Evolutionary conservation across 2,113 vertebrate species (phyloP).

Genomic region (Phoxinus phoxinus): DNA sequence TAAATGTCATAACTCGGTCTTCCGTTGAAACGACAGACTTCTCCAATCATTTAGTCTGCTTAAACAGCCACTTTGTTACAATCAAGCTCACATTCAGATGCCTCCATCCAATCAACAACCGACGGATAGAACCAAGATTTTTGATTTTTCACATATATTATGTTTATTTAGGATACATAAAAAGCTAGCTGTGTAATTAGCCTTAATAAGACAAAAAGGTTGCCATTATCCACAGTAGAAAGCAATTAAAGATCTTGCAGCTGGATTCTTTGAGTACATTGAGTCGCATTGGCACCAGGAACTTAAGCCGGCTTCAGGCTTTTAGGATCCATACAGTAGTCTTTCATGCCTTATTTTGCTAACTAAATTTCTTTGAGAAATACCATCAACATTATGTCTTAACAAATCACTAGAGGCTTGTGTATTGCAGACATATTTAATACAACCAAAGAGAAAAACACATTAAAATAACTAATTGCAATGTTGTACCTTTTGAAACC

Average conservation of each 20-base stretch:
- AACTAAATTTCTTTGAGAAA: constrained; percentile 48
- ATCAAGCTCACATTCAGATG: no score
- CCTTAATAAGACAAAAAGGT: no score
- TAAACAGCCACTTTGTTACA: no score
- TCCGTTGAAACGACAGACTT: no score
- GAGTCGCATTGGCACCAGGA: constrained; percentile 32
- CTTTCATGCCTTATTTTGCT: constrained; percentile 34
- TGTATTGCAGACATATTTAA: constrained; percentile 23
- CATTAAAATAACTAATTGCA: constrained; percentile 37
- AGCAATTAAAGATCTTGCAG: background rate
- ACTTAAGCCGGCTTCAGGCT: background rate
- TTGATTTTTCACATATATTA: no score
- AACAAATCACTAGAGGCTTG: constrained; percentile 39
- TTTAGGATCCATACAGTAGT: constrained; percentile 2
- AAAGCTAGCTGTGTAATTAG: background rate
- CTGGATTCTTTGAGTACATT: background rate
- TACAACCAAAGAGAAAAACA: constrained; percentile 35
- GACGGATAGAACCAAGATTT: no score
- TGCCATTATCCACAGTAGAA: background rate
- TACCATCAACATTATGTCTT: constrained; percentile 40
- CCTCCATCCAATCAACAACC: no score
- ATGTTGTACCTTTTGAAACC: constrained; percentile 17
- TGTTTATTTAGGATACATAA: no score
- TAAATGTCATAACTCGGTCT: no score
- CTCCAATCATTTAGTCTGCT: no score